Percentiles rank a stretch among this genome's conserved stretches.
Conservation (phyloP, 2,113 vertebrate genomes). For the Recurvirostra avosetta region DNA sequence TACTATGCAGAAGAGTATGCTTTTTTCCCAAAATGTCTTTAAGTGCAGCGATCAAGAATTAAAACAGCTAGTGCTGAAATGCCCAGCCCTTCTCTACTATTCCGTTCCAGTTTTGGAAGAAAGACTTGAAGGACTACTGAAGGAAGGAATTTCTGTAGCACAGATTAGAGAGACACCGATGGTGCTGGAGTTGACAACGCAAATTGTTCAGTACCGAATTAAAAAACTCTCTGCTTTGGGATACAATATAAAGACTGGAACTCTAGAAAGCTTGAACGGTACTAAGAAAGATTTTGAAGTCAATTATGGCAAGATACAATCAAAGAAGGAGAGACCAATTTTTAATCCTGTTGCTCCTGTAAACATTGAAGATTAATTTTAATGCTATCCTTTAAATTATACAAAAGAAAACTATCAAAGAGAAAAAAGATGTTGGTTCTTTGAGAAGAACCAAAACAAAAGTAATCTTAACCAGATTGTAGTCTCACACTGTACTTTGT, state of each 20-base stretch:
- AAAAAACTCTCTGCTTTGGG: slow-evolving; percentile 78
- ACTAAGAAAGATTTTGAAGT: slow-evolving; percentile 94
- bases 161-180: slow-evolving; percentile 82
- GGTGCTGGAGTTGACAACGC: slow-evolving; percentile 86
- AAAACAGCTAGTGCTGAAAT: slow-evolving; percentile 78
- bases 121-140: slow-evolving; percentile 77
- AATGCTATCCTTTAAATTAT: not conserved
- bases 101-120: slow-evolving; percentile 80
- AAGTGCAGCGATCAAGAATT: slow-evolving; percentile 81
- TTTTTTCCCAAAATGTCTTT: slow-evolving; percentile 78
- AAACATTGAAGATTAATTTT: slow-evolving; percentile 70
- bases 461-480: not conserved
- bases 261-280: slow-evolving; percentile 80
- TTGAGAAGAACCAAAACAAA: not conserved
- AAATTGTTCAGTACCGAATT: slow-evolving; percentile 86
- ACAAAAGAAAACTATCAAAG: not conserved
- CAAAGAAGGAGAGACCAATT: slow-evolving; percentile 81
- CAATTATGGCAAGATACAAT: slow-evolving; percentile 80
- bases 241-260: slow-evolving; percentile 77
- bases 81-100: slow-evolving; percentile 87
- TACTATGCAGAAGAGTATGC: slow-evolving; percentile 78
- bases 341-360: slow-evolving; percentile 93
- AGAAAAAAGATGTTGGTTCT: not conserved
- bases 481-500: not conserved
- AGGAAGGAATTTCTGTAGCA: slow-evolving; percentile 79